These are phyloP conservation scores for Lumbricus terrestris DNA, from an alignment of 2,888 invertebrate species.

Conservation along the genomic window DNA sequence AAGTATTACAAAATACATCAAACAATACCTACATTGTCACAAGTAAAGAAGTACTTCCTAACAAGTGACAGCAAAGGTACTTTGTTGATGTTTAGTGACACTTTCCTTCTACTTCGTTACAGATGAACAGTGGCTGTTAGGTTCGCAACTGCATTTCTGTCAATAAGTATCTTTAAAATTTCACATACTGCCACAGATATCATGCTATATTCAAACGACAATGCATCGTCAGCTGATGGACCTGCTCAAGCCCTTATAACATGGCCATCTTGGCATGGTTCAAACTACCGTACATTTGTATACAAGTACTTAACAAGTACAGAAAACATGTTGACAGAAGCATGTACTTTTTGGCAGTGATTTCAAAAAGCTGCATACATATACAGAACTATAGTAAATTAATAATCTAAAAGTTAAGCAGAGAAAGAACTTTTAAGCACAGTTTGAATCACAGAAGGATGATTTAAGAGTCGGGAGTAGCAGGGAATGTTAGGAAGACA, in stretches of 20 bases:
- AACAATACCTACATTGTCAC: too few relatives aligned
- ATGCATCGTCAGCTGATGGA: not conserved
- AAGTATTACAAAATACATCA: too few relatives aligned
- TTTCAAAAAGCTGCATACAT: not conserved
- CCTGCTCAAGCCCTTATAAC: not conserved
- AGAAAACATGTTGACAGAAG: not conserved
- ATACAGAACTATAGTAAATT: not conserved
- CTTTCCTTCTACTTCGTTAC: not conserved
- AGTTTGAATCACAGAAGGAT: not conserved
- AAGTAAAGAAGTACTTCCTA: too few relatives aligned
- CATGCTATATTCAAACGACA: not conserved
- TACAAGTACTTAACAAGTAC: not conserved
- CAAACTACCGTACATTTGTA: not conserved
- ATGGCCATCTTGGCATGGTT: not conserved
- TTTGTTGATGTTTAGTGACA: not conserved
- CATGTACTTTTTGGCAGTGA: not conserved
- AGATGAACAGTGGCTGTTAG: not conserved
- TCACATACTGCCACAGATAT: not conserved
- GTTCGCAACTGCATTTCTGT: not conserved
- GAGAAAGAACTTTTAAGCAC: not conserved
- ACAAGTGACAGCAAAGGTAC: not conserved
- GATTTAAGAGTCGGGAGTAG: not conserved
- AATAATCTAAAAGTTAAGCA: not conserved
- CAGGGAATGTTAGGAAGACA: not conserved
- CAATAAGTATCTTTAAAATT: not conserved